Conservation (phyloP, 2,113 vertebrate genomes). For the Pluvianellus socialis region DNA sequence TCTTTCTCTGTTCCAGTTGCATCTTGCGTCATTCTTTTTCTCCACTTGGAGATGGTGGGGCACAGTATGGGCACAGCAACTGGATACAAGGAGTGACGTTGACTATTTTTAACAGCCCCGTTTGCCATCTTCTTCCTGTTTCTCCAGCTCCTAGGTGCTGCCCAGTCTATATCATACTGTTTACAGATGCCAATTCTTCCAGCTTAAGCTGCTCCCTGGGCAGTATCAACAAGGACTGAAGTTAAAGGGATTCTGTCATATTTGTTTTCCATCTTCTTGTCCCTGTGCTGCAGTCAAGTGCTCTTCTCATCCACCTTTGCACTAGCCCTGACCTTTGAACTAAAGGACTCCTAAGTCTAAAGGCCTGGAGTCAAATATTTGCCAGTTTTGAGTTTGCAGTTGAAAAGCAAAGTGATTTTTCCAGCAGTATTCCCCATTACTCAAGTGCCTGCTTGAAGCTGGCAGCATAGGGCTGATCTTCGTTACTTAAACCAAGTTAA, state of each 20-base stretch:
- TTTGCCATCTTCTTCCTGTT: not conserved
- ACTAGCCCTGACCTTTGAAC: conserved; percentile 2
- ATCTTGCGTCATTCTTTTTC: not conserved
- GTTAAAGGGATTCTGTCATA: not conserved
- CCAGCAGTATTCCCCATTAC: not conserved
- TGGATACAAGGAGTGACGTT: not conserved
- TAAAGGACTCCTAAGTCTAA: not conserved
- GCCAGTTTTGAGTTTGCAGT: not conserved
- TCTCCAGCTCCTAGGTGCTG: not conserved
- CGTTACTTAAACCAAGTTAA: not conserved
- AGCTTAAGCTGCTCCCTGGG: not conserved
- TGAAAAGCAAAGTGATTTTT: conserved; percentile 28
- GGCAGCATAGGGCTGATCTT: not conserved
- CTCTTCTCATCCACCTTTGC: not conserved
- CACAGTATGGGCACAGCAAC: not conserved
- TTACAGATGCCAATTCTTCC: not conserved
- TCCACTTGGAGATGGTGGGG: not conserved
- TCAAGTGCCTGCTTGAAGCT: not conserved
- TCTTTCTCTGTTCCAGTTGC: not conserved
- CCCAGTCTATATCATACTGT: not conserved
- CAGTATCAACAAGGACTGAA: not conserved
- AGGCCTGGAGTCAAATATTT: not conserved
- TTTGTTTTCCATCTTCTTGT: not conserved
- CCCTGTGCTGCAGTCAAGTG: not conserved
- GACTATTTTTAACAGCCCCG: not conserved